Conservation (phyloP, 2,113 vertebrate species). For the Lycaon pictus region DNA sequence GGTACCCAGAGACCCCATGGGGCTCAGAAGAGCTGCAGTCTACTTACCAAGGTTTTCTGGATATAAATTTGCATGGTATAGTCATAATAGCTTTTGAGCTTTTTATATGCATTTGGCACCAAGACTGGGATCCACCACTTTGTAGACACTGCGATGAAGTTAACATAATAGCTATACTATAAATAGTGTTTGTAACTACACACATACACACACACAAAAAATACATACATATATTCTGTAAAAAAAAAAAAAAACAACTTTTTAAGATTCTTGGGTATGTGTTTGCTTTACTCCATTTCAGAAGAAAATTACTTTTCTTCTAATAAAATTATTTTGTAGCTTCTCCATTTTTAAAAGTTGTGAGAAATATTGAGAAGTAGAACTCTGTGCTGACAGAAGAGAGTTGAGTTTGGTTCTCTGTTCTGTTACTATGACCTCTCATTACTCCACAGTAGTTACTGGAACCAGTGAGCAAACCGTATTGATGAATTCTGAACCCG, state of each 20-base stretch:
- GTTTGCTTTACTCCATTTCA: slow-evolving; percentile 80
- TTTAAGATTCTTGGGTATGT: slow-evolving; percentile 82
- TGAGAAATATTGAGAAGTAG: slow-evolving; percentile 37
- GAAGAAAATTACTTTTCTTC: slow-evolving; percentile 78
- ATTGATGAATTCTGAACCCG: neutral
- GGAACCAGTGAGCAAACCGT: neutral
- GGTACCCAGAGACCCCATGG: slow-evolving; percentile 59
- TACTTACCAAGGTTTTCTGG: slow-evolving; percentile 70
- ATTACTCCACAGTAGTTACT: neutral
- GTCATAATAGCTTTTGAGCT: slow-evolving; percentile 72
- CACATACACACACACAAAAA: neutral
- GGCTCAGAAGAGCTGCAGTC: slow-evolving; percentile 57
- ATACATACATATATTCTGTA: slow-evolving; percentile 75
- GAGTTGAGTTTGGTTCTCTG: neutral
- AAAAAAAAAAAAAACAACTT: slow-evolving; percentile 60
- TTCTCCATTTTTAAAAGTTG: slow-evolving; percentile 78
- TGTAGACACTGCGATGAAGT: slow-evolving; percentile 80
- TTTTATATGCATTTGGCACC: slow-evolving; percentile 81
- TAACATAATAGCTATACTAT: slow-evolving; percentile 81
- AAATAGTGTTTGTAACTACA: slow-evolving; percentile 83
- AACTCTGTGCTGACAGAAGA: neutral
- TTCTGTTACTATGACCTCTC: neutral
- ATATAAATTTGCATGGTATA: slow-evolving; percentile 80
- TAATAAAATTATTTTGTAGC: slow-evolving; percentile 77
- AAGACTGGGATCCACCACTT: slow-evolving; percentile 79